Evolutionary conservation across 2,113 vertebrate species (phyloP).

Genomic region (Daphoenositta chrysoptera): DNA sequence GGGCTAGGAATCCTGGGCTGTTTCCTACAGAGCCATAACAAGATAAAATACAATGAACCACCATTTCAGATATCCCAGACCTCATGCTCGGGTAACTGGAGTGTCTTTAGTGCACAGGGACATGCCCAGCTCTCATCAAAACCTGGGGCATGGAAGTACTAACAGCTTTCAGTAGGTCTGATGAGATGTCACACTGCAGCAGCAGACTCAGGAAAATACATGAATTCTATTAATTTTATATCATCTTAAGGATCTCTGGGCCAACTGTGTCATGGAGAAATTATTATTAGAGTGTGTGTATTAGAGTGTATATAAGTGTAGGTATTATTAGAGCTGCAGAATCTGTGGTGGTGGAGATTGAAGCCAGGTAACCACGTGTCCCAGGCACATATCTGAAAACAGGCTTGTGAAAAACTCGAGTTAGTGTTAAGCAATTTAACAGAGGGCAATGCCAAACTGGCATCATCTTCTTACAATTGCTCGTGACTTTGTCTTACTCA

Average conservation of each 20-base stretch:
- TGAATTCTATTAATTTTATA: background rate
- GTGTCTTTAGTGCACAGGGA: background rate
- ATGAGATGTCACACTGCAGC: background rate
- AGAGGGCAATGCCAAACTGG: background rate
- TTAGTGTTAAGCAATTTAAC: background rate
- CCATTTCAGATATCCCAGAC: background rate
- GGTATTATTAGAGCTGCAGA: background rate
- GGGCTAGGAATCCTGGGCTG: background rate
- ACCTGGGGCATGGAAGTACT: background rate
- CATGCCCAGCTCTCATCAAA: background rate
- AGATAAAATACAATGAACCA: background rate
- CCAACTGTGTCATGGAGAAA: background rate
- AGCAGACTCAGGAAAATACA: background rate
- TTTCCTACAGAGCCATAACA: background rate
- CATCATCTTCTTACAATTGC: background rate
- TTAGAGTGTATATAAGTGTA: too few relatives aligned
- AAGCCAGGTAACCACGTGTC: background rate
- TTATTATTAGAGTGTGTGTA: too few relatives aligned
- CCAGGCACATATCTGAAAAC: background rate
- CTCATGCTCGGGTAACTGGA: background rate
- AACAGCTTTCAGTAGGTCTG: background rate
- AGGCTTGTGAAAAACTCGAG: background rate
- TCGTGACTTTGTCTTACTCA: background rate
- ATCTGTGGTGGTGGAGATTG: background rate
- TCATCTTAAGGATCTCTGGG: background rate